Evolutionary conservation across 2,113 vertebrate species (phyloP).

Genomic region (Tragelaphus imberbis): DNA sequence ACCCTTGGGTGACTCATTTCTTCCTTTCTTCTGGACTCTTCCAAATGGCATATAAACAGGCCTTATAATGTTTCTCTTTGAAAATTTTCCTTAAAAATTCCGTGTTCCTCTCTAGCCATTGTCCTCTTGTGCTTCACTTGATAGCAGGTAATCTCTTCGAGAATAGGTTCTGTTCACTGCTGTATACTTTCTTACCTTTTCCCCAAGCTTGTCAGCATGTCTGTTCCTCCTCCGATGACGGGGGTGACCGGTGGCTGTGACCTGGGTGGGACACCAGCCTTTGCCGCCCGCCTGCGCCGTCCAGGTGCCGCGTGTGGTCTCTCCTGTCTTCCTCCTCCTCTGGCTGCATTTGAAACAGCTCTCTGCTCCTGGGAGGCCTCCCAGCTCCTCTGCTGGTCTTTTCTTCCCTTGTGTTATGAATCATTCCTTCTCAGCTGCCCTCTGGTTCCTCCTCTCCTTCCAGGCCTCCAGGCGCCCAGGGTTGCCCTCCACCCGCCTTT

Average conservation of each 20-base stretch:
- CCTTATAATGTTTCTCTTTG: not conserved
- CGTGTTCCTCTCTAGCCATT: accelerated
- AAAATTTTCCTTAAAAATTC: not conserved
- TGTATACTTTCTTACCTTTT: not conserved
- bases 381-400: accelerated
- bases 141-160: not conserved
- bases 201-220: accelerated
- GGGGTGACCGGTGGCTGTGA: not conserved
- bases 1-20: not conserved
- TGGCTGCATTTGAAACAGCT: not conserved
- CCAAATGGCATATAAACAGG: not conserved
- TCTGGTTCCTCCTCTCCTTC: not conserved
- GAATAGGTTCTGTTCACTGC: accelerated
- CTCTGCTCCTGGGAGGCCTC: not conserved
- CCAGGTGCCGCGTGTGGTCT: not conserved
- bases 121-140: too few relatives aligned
- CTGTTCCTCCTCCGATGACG: accelerated
- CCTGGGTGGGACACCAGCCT: accelerated
- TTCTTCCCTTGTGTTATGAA: not conserved
- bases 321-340: too few relatives aligned
- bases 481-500: not conserved
- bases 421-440: not conserved
- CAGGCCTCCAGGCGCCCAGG: not conserved
- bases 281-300: not conserved
- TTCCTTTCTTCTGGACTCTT: not conserved